phyloP scores from a whole-genome alignment of 2,888 invertebrate species.

The Danaus chrysippus region DNA sequence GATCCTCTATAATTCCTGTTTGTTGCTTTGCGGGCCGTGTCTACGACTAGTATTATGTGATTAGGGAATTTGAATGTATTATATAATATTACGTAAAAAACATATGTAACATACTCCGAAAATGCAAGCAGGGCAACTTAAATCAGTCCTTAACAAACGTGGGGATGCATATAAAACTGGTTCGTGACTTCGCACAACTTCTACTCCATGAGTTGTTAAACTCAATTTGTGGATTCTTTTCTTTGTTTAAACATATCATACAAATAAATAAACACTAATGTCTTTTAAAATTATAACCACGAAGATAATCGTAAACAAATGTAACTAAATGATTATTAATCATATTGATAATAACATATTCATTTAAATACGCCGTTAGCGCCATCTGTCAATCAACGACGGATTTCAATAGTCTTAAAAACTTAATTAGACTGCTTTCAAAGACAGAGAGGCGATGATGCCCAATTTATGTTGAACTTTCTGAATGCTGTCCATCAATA shows the following conservation, averaged over 20 bases:
- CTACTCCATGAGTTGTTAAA: conserved; percentile 29
- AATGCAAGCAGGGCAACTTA: conserved; percentile 26
- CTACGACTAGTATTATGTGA: conserved; percentile 48
- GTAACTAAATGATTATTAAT: conserved; percentile 27
- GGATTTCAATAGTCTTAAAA: conserved; percentile 72
- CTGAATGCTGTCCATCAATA: conserved; percentile 17
- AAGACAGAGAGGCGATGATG: conserved; percentile 59
- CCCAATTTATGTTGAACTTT: conserved; percentile 36
- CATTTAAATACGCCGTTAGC: conserved; percentile 72
- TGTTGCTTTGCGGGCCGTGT: conserved; percentile 49
- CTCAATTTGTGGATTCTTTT: conserved; percentile 5
- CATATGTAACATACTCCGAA: conserved; percentile 16
- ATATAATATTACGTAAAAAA: conserved; percentile 22
- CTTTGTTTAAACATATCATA: not conserved
- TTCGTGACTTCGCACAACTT: conserved; percentile 42
- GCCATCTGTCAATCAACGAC: conserved; percentile 75
- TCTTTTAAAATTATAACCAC: conserved; percentile 14
- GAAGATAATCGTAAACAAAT: conserved; percentile 35
- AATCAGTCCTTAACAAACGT: conserved; percentile 37
- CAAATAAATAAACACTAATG: not conserved
- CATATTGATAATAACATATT: conserved; percentile 46
- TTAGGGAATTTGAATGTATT: conserved; percentile 38
- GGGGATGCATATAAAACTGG: conserved; percentile 42
- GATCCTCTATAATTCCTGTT: conserved; percentile 67
- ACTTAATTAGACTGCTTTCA: conserved; percentile 76